Percentiles rank a stretch among this genome's conserved stretches.
These are phyloP conservation scores for Germaria angustata DNA, from an alignment of 2,888 invertebrate genomes.

Conservation along the genomic window DNA sequence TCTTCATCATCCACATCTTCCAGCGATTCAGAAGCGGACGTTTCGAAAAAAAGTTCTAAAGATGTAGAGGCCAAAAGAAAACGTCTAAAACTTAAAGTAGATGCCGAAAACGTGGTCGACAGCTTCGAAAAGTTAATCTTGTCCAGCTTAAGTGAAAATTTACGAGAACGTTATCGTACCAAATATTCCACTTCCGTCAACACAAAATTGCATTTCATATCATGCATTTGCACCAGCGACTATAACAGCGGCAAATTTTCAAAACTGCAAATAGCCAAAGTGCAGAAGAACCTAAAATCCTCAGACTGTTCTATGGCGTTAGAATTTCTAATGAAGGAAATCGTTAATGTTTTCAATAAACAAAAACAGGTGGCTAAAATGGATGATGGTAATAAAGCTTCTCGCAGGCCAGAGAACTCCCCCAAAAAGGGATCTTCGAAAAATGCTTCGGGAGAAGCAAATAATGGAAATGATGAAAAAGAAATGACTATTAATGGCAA, in stretches of 20 bases:
- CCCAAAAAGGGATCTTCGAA: conserved; percentile 56
- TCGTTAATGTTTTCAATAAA: conserved; percentile 74
- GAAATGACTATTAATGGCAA: conserved; percentile 20
- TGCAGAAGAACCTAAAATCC: conserved; percentile 75
- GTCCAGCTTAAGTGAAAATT: conserved; percentile 71
- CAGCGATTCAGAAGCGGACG: conserved; percentile 64
- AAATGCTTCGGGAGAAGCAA: conserved; percentile 48
- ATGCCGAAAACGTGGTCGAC: conserved; percentile 74
- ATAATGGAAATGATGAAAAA: neutral
- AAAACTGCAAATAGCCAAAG: conserved; percentile 73
- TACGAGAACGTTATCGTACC: conserved; percentile 72
- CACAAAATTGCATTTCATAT: conserved; percentile 74
- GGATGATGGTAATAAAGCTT: conserved; percentile 25
- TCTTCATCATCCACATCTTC: conserved; percentile 67
- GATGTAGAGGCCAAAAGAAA: conserved; percentile 69
- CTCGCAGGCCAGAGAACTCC: neutral
- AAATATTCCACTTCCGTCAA: conserved; percentile 71
- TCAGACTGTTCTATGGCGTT: conserved; percentile 73
- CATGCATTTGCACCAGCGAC: conserved; percentile 73
- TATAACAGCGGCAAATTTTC: conserved; percentile 72
- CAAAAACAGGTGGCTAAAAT: conserved; percentile 68
- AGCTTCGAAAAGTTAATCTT: conserved; percentile 77
- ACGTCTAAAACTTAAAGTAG: conserved; percentile 70
- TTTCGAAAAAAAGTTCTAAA: conserved; percentile 67
- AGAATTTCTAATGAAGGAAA: conserved; percentile 76